Conservation (phyloP, 2,888 invertebrate genomes). For the Omphaloscelis lunosa region DNA sequence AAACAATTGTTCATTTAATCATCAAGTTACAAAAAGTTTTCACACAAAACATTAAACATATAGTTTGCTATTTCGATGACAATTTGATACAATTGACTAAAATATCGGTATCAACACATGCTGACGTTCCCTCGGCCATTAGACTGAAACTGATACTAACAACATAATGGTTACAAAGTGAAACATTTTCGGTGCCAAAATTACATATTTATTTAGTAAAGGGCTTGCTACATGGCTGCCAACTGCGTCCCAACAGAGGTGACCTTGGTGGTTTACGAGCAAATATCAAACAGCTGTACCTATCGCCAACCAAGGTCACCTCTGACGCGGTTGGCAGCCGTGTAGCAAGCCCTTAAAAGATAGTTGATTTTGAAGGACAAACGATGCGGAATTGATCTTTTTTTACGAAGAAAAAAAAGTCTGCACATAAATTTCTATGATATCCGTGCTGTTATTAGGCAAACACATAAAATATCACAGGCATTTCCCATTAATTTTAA, state of each 20-base stretch:
- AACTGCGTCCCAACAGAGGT: too few species aligned
- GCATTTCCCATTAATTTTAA: slow-evolving; percentile 7
- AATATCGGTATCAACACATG: slow-evolving; percentile 56
- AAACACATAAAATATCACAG: slow-evolving; percentile 11
- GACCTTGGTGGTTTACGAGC: too few species aligned
- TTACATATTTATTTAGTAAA: background rate
- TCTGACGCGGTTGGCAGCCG: too few species aligned
- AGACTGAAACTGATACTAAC: slow-evolving; percentile 60
- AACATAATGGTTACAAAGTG: slow-evolving; percentile 14
- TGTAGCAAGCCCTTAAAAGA: too few species aligned
- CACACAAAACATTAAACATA: background rate
- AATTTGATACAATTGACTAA: slow-evolving; percentile 7
- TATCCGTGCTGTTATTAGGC: background rate
- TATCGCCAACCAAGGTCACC: too few species aligned
- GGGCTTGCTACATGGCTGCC: too few species aligned
- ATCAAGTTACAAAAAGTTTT: slow-evolving; percentile 14
- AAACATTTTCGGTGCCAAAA: slow-evolving; percentile 2
- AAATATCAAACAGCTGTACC: too few species aligned
- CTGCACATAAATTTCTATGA: too few species aligned
- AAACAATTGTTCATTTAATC: background rate
- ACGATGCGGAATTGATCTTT: too few species aligned
- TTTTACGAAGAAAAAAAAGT: background rate
- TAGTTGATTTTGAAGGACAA: too few species aligned
- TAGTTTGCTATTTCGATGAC: background rate
- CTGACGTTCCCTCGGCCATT: slow-evolving; percentile 58